These are phyloP conservation scores for Zaprionus bogoriensis DNA, from an alignment of 2,888 invertebrate genomes.

Conservation along the genomic window DNA sequence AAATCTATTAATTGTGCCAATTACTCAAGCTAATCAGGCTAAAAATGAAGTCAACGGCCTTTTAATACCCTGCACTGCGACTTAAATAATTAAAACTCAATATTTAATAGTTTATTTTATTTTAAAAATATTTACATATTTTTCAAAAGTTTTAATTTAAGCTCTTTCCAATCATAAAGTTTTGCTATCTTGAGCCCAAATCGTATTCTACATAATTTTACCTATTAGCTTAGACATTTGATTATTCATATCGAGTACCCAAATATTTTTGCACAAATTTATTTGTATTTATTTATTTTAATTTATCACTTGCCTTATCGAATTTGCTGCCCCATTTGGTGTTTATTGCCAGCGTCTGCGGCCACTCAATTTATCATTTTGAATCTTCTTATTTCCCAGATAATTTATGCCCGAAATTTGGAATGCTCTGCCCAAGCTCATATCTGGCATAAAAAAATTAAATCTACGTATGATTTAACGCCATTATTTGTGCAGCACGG, in stretches of 20 bases:
- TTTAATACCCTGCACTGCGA: neutral
- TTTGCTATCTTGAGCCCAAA: too few species aligned
- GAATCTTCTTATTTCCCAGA: neutral
- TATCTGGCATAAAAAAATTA: neutral
- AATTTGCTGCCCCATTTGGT: neutral
- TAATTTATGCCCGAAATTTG: neutral
- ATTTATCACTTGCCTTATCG: neutral
- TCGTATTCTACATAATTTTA: too few species aligned
- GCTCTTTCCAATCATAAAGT: too few species aligned
- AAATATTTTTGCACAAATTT: neutral
- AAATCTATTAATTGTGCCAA: constrained; percentile 3
- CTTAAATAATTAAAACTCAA: neutral
- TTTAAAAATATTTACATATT: neutral
- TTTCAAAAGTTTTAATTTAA: too few species aligned
- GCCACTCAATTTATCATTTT: neutral
- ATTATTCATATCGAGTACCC: neutral
- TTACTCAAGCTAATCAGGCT: neutral
- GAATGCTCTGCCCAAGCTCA: neutral
- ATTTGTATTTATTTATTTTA: neutral
- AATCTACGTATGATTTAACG: neutral
- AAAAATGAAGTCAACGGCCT: neutral
- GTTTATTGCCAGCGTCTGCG: neutral
- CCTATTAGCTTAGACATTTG: too few species aligned
- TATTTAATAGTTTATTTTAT: neutral
- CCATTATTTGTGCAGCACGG: neutral